Evolutionary conservation across 2,113 vertebrate species (phyloP).

Genomic region (Phrynosoma blainvillii): DNA sequence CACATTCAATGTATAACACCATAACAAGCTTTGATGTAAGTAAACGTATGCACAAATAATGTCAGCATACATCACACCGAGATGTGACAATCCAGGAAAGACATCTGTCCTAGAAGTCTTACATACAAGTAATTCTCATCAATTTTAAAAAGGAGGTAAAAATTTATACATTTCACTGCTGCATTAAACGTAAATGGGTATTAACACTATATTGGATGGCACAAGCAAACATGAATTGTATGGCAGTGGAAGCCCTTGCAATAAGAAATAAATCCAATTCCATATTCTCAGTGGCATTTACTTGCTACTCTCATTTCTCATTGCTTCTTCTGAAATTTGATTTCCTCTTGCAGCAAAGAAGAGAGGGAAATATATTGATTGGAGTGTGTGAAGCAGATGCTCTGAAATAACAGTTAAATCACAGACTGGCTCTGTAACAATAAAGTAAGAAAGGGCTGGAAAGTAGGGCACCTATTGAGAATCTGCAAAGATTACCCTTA

Average conservation of each 20-base stretch:
- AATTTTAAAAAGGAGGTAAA: not conserved
- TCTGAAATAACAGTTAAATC: constrained; percentile 34
- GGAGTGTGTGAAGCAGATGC: not conserved
- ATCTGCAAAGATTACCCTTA: not conserved
- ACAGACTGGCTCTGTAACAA: not conserved
- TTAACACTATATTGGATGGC: not conserved
- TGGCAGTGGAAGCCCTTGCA: not conserved
- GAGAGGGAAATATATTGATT: constrained; percentile 4
- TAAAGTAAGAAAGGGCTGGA: constrained; percentile 6
- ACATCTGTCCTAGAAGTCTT: not conserved
- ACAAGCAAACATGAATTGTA: not conserved
- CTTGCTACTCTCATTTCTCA: not conserved
- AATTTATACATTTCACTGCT: not conserved
- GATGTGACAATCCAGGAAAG: not conserved
- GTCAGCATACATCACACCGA: not conserved
- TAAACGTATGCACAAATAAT: not conserved
- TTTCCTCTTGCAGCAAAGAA: not conserved
- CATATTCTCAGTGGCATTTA: not conserved
- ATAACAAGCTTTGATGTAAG: not conserved
- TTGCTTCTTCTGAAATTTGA: constrained; percentile 8
- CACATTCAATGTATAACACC: too few relatives aligned
- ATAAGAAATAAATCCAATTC: not conserved
- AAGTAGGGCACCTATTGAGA: constrained; percentile 5
- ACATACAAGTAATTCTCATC: not conserved
- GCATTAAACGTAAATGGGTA: not conserved